A percentile compares a stretch with the other conserved stretches of the same genome.
Conservation (phyloP, 2,113 vertebrate species). For the Cichladusa arquata region DNA sequence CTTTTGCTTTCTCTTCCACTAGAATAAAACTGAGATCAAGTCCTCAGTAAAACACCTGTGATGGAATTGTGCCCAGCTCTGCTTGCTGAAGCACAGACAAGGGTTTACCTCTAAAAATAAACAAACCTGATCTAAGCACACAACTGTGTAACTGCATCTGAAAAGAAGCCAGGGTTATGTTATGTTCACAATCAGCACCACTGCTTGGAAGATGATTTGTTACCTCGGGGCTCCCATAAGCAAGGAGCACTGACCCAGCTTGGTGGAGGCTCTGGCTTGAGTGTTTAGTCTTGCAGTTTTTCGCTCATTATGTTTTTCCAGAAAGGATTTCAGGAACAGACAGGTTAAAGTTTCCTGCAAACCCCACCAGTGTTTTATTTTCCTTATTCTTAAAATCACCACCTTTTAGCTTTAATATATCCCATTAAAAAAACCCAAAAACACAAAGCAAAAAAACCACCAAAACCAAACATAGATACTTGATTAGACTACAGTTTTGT, state of each 20-base stretch:
- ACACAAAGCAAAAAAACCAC: neutral
- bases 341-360: neutral
- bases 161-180: constrained; percentile 9
- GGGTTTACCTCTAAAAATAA: constrained; percentile 49
- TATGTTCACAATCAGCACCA: neutral
- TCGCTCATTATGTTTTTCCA: neutral
- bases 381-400: neutral
- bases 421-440: neutral
- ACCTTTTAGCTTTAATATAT: neutral
- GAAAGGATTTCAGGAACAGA: neutral
- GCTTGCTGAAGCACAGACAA: neutral
- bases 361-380: neutral
- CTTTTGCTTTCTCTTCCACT: neutral
- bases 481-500: neutral
- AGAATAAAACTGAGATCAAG: neutral
- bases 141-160: constrained; percentile 32
- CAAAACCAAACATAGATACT: neutral
- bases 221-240: constrained; percentile 29
- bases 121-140: constrained; percentile 20
- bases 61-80: constrained; percentile 24
- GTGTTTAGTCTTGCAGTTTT: constrained; percentile 16
- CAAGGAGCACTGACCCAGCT: constrained; percentile 7
- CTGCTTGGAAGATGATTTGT: constrained; percentile 8
- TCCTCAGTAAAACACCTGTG: constrained; percentile 27
- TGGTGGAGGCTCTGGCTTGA: constrained; percentile 46